Evolutionary conservation across 2,888 invertebrate genomes (phyloP).

Genomic region (Cybosia mesomella): DNA sequence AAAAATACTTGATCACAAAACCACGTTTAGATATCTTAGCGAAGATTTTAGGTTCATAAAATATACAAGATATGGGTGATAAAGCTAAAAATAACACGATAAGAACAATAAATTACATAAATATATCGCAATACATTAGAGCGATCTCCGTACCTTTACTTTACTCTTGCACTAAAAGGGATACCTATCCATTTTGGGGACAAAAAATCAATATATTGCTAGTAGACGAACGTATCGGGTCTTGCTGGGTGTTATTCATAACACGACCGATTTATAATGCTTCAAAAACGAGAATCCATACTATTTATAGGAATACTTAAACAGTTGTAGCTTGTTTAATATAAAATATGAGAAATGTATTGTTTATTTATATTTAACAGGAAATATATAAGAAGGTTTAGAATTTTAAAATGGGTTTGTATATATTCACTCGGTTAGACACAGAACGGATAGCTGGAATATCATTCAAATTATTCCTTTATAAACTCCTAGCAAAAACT

Average conservation of each 20-base stretch:
- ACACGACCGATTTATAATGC: conserved; percentile 53
- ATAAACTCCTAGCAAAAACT: conserved; percentile 10
- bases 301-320: not conserved
- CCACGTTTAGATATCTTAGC: not conserved
- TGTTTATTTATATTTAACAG: too few relatives aligned
- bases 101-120: not conserved
- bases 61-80: not conserved
- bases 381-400: not conserved
- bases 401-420: not conserved
- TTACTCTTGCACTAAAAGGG: conserved; percentile 52
- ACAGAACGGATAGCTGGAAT: not conserved
- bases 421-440: not conserved
- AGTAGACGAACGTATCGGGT: conserved; percentile 58
- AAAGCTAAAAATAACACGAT: not conserved
- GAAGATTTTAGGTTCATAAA: not conserved
- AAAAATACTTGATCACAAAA: not conserved
- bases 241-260: conserved; percentile 54
- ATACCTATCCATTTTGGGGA: conserved; percentile 53
- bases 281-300: not conserved
- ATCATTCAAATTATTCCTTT: conserved; percentile 9
- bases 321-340: not conserved
- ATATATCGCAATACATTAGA: conserved; percentile 31
- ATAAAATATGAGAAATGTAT: not conserved
- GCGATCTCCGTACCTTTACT: conserved; percentile 43
- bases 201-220: conserved; percentile 66